Evolutionary conservation across 1,140 invertebrate species (phyloP).

Genomic region (Helicoverpa armigera): DNA sequence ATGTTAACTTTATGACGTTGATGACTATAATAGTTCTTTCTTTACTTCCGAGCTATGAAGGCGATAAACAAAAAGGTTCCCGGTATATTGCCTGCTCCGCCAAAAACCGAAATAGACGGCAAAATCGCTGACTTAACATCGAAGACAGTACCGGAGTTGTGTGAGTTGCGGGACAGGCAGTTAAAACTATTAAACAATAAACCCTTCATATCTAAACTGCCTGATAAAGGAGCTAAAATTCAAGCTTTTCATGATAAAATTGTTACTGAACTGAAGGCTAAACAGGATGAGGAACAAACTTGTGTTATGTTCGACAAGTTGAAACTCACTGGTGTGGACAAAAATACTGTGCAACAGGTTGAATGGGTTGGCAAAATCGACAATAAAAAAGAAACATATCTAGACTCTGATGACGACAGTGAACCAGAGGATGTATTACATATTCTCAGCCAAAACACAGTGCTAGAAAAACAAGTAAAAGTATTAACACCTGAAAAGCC

Average conservation of each 20-base stretch:
- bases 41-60: conserved; percentile 60
- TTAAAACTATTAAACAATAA: conserved; percentile 78
- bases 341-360: conserved; percentile 87
- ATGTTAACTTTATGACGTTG: not conserved
- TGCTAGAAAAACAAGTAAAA: conserved; percentile 88
- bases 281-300: conserved; percentile 87
- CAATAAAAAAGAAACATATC: conserved; percentile 73
- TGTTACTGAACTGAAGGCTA: conserved; percentile 85
- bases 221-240: conserved; percentile 91
- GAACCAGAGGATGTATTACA: conserved; percentile 89
- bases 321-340: conserved; percentile 87
- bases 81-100: conserved; percentile 70
- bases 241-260: conserved; percentile 87
- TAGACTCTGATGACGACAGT: conserved; percentile 89
- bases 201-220: conserved; percentile 85
- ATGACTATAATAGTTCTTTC: not conserved
- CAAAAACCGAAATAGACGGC: conserved; percentile 79
- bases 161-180: conserved; percentile 75
- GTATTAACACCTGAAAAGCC: conserved; percentile 85
- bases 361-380: conserved; percentile 89
- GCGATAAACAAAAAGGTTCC: conserved; percentile 75
- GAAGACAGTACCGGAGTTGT: conserved; percentile 70
- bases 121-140: conserved; percentile 75
- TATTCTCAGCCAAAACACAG: conserved; percentile 88
- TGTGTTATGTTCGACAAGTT: conserved; percentile 88